A percentile compares a stretch with the other conserved stretches of the same genome.
These are phyloP conservation scores for Cassiopea xamachana DNA, from an alignment of 30 jellyfish, hydroid and myxozoan genomes.

Conservation along the genomic window DNA sequence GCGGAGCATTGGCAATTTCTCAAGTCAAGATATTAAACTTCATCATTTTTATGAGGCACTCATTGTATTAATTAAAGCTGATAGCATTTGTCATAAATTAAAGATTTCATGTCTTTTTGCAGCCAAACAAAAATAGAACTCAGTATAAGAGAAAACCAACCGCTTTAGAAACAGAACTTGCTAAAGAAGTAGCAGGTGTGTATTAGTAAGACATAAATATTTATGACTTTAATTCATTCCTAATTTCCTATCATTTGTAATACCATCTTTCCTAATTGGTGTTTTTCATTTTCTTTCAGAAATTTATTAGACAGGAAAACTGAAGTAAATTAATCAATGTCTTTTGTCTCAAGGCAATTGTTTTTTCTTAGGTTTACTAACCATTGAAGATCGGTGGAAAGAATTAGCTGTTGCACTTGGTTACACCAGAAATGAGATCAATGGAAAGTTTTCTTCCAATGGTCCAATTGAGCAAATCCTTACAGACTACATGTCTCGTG, in stretches of 20 bases:
- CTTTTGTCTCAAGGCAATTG: background rate
- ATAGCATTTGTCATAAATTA: too few relatives aligned
- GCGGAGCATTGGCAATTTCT: too few relatives aligned
- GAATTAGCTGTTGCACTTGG: slow-evolving; percentile 85
- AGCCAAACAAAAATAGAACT: background rate
- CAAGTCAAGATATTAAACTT: too few relatives aligned
- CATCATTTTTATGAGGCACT: too few relatives aligned
- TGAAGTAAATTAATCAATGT: too few relatives aligned
- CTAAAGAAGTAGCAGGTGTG: slow-evolving; percentile 78
- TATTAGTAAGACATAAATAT: background rate
- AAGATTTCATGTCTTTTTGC: background rate
- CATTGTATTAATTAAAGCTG: too few relatives aligned
- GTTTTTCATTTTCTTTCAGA: too few relatives aligned
- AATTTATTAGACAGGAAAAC: too few relatives aligned
- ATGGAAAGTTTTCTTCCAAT: slow-evolving; percentile 53
- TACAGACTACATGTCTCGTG: slow-evolving; percentile 78
- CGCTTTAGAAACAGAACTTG: slow-evolving; percentile 61
- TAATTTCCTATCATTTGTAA: too few relatives aligned
- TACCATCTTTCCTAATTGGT: too few relatives aligned
- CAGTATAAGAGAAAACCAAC: slow-evolving; percentile 38
- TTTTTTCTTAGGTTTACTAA: slow-evolving; percentile 55
- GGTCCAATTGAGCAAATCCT: slow-evolving; percentile 71
- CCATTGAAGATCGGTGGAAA: slow-evolving; percentile 84
- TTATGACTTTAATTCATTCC: too few relatives aligned
- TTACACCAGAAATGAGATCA: slow-evolving; percentile 72